Conservation (phyloP, 2,888 invertebrate species). For the Caenorhabditis uteleia region DNA sequence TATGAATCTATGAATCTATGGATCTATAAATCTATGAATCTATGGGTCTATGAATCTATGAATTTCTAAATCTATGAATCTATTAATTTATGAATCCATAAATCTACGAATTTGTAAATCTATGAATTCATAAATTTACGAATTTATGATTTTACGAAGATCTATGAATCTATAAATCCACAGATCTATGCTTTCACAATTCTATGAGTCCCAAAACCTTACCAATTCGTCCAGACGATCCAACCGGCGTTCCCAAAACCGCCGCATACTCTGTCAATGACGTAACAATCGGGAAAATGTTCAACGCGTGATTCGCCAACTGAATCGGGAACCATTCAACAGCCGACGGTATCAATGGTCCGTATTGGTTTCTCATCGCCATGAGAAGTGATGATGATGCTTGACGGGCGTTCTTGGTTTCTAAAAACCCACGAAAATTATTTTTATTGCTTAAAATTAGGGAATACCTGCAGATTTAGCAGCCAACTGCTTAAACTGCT, state of each 20-base stretch:
- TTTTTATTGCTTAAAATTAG: slow-evolving; percentile 28
- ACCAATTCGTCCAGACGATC: slow-evolving; percentile 58
- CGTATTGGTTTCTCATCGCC: slow-evolving; percentile 16
- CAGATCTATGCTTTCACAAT: no score
- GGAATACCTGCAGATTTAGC: slow-evolving; percentile 37
- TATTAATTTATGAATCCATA: no score
- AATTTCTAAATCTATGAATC: no score
- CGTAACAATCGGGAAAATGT: slow-evolving; percentile 47
- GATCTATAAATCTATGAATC: no score
- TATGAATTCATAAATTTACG: no score
- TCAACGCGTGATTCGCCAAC: slow-evolving; percentile 27
- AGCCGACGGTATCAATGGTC: slow-evolving; percentile 6
- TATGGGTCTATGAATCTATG: no score
- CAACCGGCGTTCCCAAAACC: slow-evolving; percentile 54
- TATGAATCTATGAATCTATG: no score
- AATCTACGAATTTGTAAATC: no score
- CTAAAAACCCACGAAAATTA: slow-evolving; percentile 39
- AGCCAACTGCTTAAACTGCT: slow-evolving; percentile 60
- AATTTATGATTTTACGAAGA: no score
- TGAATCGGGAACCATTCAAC: slow-evolving; percentile 37
- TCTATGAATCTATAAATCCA: no score
- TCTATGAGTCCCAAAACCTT: no score
- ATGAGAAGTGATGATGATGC: no score
- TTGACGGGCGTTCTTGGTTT: slow-evolving; percentile 15
- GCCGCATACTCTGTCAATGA: slow-evolving; percentile 63